Evolutionary conservation across 2,113 vertebrate species (phyloP).

Genomic region (Melanocharis versteri): DNA sequence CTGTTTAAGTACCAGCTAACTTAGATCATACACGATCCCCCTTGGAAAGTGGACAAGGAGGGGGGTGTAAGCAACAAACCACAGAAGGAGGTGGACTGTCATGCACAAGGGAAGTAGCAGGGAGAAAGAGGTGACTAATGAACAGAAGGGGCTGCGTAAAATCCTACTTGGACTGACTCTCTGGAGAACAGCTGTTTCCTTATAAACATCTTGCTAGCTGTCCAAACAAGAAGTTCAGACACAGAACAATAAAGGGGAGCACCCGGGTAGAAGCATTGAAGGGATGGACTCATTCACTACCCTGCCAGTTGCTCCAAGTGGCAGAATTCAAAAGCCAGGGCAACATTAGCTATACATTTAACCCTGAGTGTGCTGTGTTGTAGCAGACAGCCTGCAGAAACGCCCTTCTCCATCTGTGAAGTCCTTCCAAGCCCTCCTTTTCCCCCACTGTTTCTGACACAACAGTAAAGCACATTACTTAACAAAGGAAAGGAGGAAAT

Average conservation of each 20-base stretch:
- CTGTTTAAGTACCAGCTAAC: slow-evolving; percentile 27
- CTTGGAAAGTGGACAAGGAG: slow-evolving; percentile 19
- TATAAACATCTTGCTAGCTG: slow-evolving; percentile 67
- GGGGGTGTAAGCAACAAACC: slow-evolving; percentile 36
- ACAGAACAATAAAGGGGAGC: slow-evolving; percentile 38
- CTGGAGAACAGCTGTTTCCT: slow-evolving; percentile 66
- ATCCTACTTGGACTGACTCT: slow-evolving; percentile 62
- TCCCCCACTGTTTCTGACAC: neutral
- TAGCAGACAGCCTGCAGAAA: neutral
- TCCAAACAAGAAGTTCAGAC: slow-evolving; percentile 64
- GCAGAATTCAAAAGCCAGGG: neutral
- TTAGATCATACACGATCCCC: neutral
- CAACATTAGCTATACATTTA: neutral
- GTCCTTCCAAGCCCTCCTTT: neutral
- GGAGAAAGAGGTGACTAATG: slow-evolving; percentile 53
- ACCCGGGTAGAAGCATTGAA: neutral
- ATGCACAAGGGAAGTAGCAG: slow-evolving; percentile 10
- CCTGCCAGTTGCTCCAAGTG: slow-evolving; percentile 32
- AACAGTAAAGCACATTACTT: neutral
- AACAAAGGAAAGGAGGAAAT: neutral
- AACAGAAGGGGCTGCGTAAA: slow-evolving; percentile 54
- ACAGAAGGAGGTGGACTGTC: neutral
- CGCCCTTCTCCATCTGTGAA: neutral
- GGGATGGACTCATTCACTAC: slow-evolving; percentile 10
- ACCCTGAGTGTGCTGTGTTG: neutral